Evolutionary conservation across 1,140 invertebrate species (phyloP).

Genomic region (Pomphorhynchus laevis): DNA sequence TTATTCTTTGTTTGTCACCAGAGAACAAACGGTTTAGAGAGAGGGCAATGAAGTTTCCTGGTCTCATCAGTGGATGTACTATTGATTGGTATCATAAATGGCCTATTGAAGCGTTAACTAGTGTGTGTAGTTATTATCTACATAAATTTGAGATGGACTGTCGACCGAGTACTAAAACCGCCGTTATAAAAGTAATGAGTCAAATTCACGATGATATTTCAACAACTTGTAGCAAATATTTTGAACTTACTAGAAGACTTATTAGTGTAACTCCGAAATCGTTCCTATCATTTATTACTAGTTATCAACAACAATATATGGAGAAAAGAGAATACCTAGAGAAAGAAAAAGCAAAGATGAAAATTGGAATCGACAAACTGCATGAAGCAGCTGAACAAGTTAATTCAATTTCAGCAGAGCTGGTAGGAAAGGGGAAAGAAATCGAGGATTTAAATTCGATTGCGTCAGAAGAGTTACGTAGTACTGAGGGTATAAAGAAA

Average conservation of each 20-base stretch:
- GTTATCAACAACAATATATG: conserved; percentile 65
- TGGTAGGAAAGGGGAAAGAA: conserved; percentile 68
- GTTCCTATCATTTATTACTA: conserved; percentile 64
- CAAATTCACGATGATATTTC: conserved; percentile 43
- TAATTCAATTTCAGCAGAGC: conserved; percentile 50
- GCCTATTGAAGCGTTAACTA: conserved; percentile 64
- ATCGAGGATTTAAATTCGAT: conserved; percentile 50
- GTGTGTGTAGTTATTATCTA: conserved; percentile 61
- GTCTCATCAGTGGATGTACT: conserved; percentile 67
- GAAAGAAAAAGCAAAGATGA: conserved; percentile 54
- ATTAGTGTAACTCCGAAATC: conserved; percentile 87
- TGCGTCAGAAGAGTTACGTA: conserved; percentile 32
- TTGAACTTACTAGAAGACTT: conserved; percentile 54
- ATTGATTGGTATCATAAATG: conserved; percentile 90
- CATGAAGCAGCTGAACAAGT: conserved; percentile 69
- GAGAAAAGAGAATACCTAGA: conserved; percentile 51
- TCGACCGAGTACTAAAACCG: conserved; percentile 36
- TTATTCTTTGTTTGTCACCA: conserved; percentile 76
- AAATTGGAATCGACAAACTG: conserved; percentile 60
- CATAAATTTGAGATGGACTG: conserved; percentile 52
- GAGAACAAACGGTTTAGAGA: conserved; percentile 24
- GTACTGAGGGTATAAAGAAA: conserved; percentile 50
- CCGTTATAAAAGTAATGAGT: conserved; percentile 49
- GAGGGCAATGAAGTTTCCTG: conserved; percentile 60
- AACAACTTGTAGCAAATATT: conserved; percentile 49